Conservation (phyloP, 2,888 invertebrate species). For the Stramonita haemastoma region DNA sequence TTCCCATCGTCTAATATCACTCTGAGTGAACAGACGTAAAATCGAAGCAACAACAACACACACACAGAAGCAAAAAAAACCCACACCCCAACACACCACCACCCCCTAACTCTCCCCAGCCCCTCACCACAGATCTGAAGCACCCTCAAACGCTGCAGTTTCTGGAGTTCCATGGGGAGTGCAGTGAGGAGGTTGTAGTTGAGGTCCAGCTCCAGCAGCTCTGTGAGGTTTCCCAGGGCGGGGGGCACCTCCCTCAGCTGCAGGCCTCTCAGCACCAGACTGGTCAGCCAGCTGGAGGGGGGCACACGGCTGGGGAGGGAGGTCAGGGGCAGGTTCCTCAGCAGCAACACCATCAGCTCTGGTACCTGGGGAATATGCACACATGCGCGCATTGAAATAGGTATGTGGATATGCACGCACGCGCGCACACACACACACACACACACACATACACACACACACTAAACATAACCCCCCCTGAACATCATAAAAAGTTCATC, state of each 20-base stretch:
- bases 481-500: no score
- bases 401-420: no score
- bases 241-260: constrained; percentile 61
- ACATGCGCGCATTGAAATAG: no score
- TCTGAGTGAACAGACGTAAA: no score
- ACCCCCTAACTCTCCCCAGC: no score
- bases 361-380: constrained; percentile 18
- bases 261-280: constrained; percentile 62
- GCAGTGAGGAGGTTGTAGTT: constrained; percentile 64
- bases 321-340: constrained; percentile 29
- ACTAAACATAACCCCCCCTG: no score
- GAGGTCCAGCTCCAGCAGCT: constrained; percentile 61
- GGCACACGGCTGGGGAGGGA: constrained; percentile 59
- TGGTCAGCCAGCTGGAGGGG: constrained; percentile 53
- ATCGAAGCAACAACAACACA: no score
- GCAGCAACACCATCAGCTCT: constrained; percentile 29
- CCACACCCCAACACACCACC: background rate
- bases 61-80: background rate
- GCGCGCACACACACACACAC: no score
- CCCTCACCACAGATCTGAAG: constrained; percentile 64
- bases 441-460: no score
- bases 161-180: constrained; percentile 64
- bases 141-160: constrained; percentile 59
- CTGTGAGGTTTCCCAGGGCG: constrained; percentile 58
- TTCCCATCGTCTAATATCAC: no score